Evolutionary conservation across 1,140 invertebrate species (phyloP).

Genomic region (Dreissena polymorpha): DNA sequence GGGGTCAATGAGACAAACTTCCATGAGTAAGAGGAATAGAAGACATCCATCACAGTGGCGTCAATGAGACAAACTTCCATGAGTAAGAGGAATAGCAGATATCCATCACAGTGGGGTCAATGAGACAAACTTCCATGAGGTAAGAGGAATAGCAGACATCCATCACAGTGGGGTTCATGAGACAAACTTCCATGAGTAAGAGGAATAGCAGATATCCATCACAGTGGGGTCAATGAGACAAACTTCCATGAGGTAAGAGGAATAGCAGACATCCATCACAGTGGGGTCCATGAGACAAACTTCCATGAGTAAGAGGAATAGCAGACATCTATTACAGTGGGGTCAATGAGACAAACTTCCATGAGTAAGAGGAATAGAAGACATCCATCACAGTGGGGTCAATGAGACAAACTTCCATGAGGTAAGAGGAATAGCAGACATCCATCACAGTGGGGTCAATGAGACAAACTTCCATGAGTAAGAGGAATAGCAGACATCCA

Average conservation of each 20-base stretch:
- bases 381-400: constrained; percentile 83
- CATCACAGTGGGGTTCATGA: constrained; percentile 83
- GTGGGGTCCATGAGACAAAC: constrained; percentile 83
- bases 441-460: constrained; percentile 83
- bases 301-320: constrained; percentile 83
- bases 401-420: too few relatives aligned
- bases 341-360: constrained; percentile 83
- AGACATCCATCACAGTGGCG: constrained; percentile 83
- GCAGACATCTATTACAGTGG: constrained; percentile 83
- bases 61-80: constrained; percentile 83
- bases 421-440: constrained; percentile 83
- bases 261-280: constrained; percentile 83
- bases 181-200: too few relatives aligned
- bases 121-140: too few relatives aligned
- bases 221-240: constrained; percentile 82
- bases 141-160: constrained; percentile 83
- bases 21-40: constrained; percentile 83
- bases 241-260: too few relatives aligned
- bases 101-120: constrained; percentile 83
- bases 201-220: constrained; percentile 83
- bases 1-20: constrained; percentile 83
- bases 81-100: constrained; percentile 83
- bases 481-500: constrained; percentile 84
- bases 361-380: constrained; percentile 83
- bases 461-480: too few relatives aligned